Base-by-base conservation (phyloP, 1,140 invertebrate genomes). In the Drosophila navojoa region DNA sequence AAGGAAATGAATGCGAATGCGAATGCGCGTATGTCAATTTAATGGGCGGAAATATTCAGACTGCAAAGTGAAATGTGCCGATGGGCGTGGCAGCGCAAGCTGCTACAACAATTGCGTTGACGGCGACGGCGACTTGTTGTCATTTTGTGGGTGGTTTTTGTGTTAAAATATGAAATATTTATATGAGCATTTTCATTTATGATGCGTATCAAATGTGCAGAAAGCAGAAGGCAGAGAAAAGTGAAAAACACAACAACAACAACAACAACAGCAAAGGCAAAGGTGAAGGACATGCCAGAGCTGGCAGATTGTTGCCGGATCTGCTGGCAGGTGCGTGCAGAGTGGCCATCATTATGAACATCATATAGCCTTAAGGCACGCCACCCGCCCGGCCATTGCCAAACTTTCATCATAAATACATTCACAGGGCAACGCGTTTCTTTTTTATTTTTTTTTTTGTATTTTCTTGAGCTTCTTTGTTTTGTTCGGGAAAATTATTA, bases 101-200 rank as follows among this genome's bases (percentile, higher is more conserved):
- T 70, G 67, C 38, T 45, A 40, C 60, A 27, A 44, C 59, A 58
- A 58, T 40, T 62, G 35, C 35, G 35, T 38, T 11, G 35, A 38
- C 35, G 10, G 32, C 13, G 47, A 22, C 49, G 9, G 45, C 67
- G 50, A 54, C 62, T 73, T 73, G 71, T 75, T 74, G 72, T 74
- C 68, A 76, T 74, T 69, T 44, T 71, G 60, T 58, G 52, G 35
- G 54, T 45, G 42, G 35, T 64, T 27, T 64, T 55, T 71, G 52
- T 70, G 58, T 62, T 42, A 35, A 77, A 89, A 90, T 89, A 89
- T 89, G 85, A 89, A 89, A 89, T 84, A 89, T 89, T 89, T 89
- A 89, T 89, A 89, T 90, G 85, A 89, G 72, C 67, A 89, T 89
- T 90, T 89, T 89, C 84, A 89, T 89, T 89, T 89, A 89, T 89